Evolutionary conservation across 2,888 invertebrate genomes (phyloP).

Genomic region (Amphiduros pacificus): DNA sequence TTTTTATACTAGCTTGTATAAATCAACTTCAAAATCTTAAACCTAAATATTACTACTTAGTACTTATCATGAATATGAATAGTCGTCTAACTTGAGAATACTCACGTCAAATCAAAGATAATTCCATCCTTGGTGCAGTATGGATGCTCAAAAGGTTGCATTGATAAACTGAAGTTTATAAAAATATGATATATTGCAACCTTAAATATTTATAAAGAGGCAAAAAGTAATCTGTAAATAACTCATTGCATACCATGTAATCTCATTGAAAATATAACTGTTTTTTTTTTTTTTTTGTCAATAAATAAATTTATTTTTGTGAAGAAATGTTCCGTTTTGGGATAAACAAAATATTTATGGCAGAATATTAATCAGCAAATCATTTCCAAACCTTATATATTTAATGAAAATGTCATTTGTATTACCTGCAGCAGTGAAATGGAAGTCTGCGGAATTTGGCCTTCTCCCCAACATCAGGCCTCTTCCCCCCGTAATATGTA

Average conservation of each 20-base stretch:
- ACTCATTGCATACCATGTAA: neutral
- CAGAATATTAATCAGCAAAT: too few relatives aligned
- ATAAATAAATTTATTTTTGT: neutral
- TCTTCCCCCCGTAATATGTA: slow-evolving; percentile 59
- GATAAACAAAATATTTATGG: too few relatives aligned
- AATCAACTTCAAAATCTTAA: too few relatives aligned
- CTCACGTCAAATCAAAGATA: slow-evolving; percentile 78
- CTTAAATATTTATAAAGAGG: neutral
- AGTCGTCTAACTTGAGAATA: too few relatives aligned
- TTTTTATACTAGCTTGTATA: too few relatives aligned
- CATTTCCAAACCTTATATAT: too few relatives aligned
- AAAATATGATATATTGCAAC: neutral
- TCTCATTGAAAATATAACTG: neutral
- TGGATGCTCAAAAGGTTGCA: slow-evolving; percentile 90
- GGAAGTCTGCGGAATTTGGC: slow-evolving; percentile 85
- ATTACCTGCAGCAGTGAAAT: slow-evolving; percentile 79
- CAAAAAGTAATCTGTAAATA: too few relatives aligned
- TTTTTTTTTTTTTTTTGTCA: neutral
- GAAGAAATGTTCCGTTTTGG: neutral
- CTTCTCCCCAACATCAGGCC: slow-evolving; percentile 68
- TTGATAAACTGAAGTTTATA: slow-evolving; percentile 70
- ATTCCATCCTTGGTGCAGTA: slow-evolving; percentile 89
- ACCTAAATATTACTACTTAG: too few relatives aligned
- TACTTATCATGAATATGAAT: too few relatives aligned
- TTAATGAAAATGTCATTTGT: too few relatives aligned